Conservation (phyloP, 2,888 invertebrate genomes). For the Brenthis hecate region DNA sequence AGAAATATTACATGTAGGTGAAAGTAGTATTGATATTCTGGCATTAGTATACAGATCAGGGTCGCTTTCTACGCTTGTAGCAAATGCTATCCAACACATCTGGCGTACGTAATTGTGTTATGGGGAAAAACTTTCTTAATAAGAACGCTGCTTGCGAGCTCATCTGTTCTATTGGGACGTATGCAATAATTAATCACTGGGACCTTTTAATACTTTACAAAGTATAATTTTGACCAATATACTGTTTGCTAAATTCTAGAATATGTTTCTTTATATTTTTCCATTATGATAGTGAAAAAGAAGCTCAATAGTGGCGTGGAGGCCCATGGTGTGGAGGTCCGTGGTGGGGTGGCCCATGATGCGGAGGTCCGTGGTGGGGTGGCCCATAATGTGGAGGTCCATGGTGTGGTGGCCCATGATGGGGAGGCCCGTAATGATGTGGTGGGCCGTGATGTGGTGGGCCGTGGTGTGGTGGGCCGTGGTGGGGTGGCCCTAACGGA, state of each 20-base stretch:
- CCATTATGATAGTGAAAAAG: neutral
- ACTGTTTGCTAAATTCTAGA: too few species aligned
- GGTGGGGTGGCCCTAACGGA: neutral
- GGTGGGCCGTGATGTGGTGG: slow-evolving; percentile 14
- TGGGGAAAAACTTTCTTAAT: slow-evolving; percentile 81
- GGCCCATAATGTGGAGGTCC: neutral
- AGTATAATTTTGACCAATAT: neutral
- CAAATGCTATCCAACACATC: slow-evolving; percentile 71
- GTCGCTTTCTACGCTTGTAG: slow-evolving; percentile 56
- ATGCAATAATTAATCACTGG: slow-evolving; percentile 53
- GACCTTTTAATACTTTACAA: neutral
- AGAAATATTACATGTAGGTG: slow-evolving; percentile 6
- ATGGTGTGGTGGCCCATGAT: slow-evolving; percentile 3
- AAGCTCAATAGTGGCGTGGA: neutral
- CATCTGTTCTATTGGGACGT: slow-evolving; percentile 56
- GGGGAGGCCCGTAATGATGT: neutral
- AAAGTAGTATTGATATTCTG: slow-evolving; percentile 20
- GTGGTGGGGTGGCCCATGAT: neutral
- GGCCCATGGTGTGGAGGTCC: slow-evolving; percentile 1
- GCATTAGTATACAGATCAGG: slow-evolving; percentile 30
- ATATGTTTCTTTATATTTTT: too few species aligned
- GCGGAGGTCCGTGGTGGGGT: neutral
- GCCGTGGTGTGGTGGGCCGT: neutral
- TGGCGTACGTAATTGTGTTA: slow-evolving; percentile 79
- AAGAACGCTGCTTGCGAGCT: slow-evolving; percentile 69